Evolutionary conservation across 2,797 vertebrate genomes (phyloP).

Genomic region (Gobio occitaniae): DNA sequence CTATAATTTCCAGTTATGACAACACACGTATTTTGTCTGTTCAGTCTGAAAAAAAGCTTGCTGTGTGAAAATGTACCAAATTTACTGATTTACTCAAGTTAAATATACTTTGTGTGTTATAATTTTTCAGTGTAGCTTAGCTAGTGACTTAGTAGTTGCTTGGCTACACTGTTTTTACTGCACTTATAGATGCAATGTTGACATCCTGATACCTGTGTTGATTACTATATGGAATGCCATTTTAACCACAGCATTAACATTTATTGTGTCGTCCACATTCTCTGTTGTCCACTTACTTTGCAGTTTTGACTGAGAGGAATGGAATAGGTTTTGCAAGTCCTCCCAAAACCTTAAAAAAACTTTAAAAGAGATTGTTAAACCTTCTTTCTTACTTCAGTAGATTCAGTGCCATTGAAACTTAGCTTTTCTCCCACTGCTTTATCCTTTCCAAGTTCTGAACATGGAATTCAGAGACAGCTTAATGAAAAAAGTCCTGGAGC

Average conservation of each 20-base stretch:
- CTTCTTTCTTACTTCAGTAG: conserved; percentile 49
- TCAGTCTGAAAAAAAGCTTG: too few species aligned
- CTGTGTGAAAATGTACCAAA: too few species aligned
- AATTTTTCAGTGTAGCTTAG: too few species aligned
- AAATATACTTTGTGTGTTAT: too few species aligned
- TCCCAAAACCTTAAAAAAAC: conserved; percentile 41
- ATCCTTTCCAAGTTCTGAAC: conserved; percentile 75
- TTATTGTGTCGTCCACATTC: not conserved
- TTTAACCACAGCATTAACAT: too few species aligned
- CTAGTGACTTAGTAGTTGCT: too few species aligned
- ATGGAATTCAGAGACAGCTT: conserved; percentile 76
- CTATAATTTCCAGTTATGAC: too few species aligned
- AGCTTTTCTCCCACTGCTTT: conserved; percentile 71
- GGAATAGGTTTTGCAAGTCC: conserved; percentile 50
- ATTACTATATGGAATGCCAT: not conserved
- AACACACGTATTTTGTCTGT: too few species aligned
- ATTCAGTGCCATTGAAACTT: conserved; percentile 68
- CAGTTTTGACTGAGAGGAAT: conserved; percentile 33
- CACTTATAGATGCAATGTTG: not conserved
- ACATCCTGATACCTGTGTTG: not conserved
- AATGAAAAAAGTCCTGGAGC: conserved; percentile 72
- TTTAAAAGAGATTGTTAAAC: conserved; percentile 65
- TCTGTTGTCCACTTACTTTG: not conserved
- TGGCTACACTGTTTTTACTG: too few species aligned
- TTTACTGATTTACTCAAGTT: too few species aligned